Evolutionary conservation across 2,797 vertebrate species (phyloP).

Genomic region (Liasis olivaceus): DNA sequence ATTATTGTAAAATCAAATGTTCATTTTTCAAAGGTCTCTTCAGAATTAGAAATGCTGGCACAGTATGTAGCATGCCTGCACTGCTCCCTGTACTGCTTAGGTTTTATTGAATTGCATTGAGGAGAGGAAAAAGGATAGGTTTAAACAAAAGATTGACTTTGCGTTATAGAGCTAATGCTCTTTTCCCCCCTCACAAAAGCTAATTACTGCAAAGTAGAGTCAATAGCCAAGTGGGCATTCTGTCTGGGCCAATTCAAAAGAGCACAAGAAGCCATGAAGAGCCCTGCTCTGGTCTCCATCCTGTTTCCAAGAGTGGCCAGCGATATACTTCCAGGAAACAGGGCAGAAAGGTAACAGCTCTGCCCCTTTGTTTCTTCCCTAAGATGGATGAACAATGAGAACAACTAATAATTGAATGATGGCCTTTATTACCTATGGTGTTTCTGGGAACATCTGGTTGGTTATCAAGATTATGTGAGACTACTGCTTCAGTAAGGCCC

Average conservation of each 20-base stretch:
- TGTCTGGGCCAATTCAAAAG: constrained; percentile 38
- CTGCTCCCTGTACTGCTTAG: background rate
- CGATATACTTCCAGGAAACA: background rate
- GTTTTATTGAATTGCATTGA: constrained; percentile 39
- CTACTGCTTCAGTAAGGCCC: background rate
- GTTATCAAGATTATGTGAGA: background rate
- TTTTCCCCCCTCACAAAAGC: constrained; percentile 11
- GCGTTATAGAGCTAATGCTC: constrained; percentile 35
- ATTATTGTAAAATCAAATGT: constrained; percentile 62
- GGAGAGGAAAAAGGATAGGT: constrained; percentile 20
- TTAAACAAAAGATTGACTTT: constrained; percentile 28
- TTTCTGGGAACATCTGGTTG: background rate
- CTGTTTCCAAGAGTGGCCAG: background rate
- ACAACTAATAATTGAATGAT: background rate
- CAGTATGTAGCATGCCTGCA: constrained; percentile 36
- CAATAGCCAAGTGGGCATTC: background rate
- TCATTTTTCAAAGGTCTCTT: constrained; percentile 52
- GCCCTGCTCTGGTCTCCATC: background rate
- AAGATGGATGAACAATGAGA: background rate
- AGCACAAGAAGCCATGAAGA: background rate
- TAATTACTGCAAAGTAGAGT: constrained; percentile 39
- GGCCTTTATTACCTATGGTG: background rate
- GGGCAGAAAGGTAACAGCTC: background rate
- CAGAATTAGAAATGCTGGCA: constrained; percentile 42
- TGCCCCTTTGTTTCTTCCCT: background rate